A percentile compares a stretch with the other conserved stretches of the same genome.
phyloP scores from a whole-genome alignment of 2,797 vertebrate genomes.

The Adelosebastes latens region DNA sequence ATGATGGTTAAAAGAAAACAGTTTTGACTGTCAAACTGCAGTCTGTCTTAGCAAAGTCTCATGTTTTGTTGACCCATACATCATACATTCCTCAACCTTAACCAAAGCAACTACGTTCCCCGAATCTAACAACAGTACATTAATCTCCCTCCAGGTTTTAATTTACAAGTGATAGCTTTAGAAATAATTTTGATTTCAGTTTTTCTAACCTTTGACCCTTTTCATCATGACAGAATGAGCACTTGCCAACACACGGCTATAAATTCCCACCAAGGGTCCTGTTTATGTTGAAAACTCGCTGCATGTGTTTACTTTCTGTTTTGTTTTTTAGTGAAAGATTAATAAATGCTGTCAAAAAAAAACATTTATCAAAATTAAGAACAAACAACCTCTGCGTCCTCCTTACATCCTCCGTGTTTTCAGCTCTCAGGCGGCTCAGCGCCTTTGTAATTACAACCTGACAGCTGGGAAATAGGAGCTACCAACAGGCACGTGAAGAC shows the following conservation, averaged over 20 bases:
- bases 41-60: too few species aligned
- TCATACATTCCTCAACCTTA: not conserved
- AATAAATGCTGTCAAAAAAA: slow-evolving; percentile 28
- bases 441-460: slow-evolving; percentile 51
- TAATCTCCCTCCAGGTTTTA: not conserved
- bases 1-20: not conserved
- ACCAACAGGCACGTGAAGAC: slow-evolving; percentile 19
- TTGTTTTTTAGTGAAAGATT: slow-evolving; percentile 9
- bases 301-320: not conserved
- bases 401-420: slow-evolving; percentile 32
- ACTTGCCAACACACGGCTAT: not conserved
- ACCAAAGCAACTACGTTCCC: not conserved
- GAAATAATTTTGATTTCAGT: not conserved
- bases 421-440: slow-evolving; percentile 12
- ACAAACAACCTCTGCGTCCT: slow-evolving; percentile 15
- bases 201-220: not conserved
- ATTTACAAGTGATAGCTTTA: not conserved
- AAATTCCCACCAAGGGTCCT: not conserved
- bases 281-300: not conserved
- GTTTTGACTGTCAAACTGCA: not conserved
- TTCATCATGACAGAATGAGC: not conserved
- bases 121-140: too few species aligned
- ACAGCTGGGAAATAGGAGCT: slow-evolving; percentile 33
- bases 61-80: too few species aligned
- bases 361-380: slow-evolving; percentile 16